Percentiles rank a stretch among this genome's conserved stretches.
Evolutionary conservation across 2,888 invertebrate genomes (phyloP).

Genomic region (Fabriciana adippe): DNA sequence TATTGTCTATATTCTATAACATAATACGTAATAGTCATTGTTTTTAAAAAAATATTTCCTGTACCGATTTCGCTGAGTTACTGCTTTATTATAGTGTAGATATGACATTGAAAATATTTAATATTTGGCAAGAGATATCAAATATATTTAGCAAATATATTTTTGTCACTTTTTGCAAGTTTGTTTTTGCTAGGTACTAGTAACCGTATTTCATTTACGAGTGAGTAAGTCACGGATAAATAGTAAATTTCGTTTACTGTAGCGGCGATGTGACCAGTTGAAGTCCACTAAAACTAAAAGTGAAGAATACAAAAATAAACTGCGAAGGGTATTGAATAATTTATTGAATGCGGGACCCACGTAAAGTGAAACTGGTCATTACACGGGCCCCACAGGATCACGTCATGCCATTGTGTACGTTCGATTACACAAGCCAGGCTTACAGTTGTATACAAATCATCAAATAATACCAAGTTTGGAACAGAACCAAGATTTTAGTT

Average conservation of each 20-base stretch:
- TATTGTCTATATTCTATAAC: too few species aligned
- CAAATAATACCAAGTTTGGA: constrained; percentile 44
- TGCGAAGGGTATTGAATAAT: constrained; percentile 54
- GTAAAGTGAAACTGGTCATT: constrained; percentile 37
- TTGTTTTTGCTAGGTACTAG: too few species aligned
- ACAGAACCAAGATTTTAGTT: constrained; percentile 43
- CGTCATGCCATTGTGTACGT: constrained; percentile 37
- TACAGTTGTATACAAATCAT: constrained; percentile 40
- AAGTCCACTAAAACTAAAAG: constrained; percentile 20
- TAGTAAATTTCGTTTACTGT: not conserved
- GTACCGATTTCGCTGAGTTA: too few species aligned
- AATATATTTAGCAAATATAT: too few species aligned
- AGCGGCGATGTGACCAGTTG: not conserved
- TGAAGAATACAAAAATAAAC: constrained; percentile 43
- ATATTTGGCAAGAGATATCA: too few species aligned
- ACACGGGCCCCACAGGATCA: constrained; percentile 33
- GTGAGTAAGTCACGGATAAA: too few species aligned
- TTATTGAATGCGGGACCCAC: constrained; percentile 47
- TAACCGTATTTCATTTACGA: too few species aligned
- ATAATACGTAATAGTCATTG: too few species aligned
- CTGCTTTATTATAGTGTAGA: too few species aligned
- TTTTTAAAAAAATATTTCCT: too few species aligned
- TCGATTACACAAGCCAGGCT: constrained; percentile 41
- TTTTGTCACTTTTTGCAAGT: too few species aligned
- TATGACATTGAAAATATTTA: too few species aligned